Base-by-base conservation (phyloP, 2,113 vertebrate genomes). In the Oryzias celebensis region DNA sequence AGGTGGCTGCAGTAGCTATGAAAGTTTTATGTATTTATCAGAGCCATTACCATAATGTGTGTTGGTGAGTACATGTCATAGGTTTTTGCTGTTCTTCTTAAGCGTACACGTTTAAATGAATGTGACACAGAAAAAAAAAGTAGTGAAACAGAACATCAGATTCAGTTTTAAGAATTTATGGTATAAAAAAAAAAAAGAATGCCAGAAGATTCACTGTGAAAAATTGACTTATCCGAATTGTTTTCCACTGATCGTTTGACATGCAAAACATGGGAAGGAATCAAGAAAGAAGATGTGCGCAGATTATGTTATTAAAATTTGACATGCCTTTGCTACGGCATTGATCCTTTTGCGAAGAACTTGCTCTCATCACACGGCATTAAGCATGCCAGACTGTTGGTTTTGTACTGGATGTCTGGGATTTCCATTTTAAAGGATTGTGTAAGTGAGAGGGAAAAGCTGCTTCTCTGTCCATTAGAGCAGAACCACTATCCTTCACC, bases 401-500 rank as follows among this genome's bases (percentile, higher is more conserved):
- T 68, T 71, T 74, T 77, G 56, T 55, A 18, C 61, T 13, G 50
- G 50, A 64, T 78, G 74, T 67, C 42, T 81, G 74, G 77, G 82
- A 81, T 85, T 86, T 81, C 80, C 77, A 78, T 73, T 75, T 77
- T 57, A 62, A 88, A 87, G 75, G 78, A 78, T 71, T 79, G 82
- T 75, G 70, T 78, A 77, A 80, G 73, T 75, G 74, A 52, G 70
- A 71, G 76, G 78, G 77, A 75, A 75, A 65, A 75, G 77, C 75
- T 46, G 63, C 71, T 71, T 72, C 68, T 79, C 75, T 82, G 82
- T 75, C 82, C 77, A 82, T 75, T 85, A 73, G 83, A 86, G 85
- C 78, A 81, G 83, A 89, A 75, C 76, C 54, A 68, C 83, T 82
- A 88, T 88, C 90, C 83, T 90, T 88, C 78, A 88, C 84, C 85